These are phyloP conservation scores for Tetraodon nigroviridis DNA, from an alignment of 2,113 vertebrate species.

Conservation along the genomic window DNA sequence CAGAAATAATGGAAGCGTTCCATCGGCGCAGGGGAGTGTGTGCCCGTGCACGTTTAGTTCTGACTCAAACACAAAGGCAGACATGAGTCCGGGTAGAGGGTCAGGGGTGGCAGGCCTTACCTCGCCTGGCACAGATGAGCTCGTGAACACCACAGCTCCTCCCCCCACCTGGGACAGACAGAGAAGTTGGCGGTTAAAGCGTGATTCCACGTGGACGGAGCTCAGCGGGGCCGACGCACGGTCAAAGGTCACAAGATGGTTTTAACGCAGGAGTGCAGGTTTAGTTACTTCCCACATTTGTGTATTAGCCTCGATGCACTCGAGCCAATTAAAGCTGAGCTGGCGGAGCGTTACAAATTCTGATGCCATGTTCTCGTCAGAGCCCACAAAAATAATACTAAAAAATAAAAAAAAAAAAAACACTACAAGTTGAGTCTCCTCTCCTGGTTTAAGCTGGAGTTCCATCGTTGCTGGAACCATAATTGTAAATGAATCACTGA, in stretches of 20 bases:
- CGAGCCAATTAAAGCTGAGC: no score
- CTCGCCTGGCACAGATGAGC: conserved; percentile 94
- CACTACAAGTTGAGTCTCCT: no score
- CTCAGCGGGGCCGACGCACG: conserved; percentile 10
- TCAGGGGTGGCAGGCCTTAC: conserved; percentile 64
- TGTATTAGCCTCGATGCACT: no score
- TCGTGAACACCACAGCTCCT: conserved; percentile 94
- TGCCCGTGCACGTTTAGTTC: background rate
- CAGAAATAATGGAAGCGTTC: background rate
- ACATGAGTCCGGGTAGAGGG: background rate
- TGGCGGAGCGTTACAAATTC: no score
- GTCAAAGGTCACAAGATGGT: background rate
- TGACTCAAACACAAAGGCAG: conserved; percentile 2
- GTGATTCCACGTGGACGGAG: conserved; percentile 24
- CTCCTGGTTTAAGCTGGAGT: no score
- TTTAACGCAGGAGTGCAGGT: background rate
- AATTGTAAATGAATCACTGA: no score
- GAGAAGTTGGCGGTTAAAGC: conserved; percentile 23
- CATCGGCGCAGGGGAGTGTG: background rate
- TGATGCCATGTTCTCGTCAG: no score
- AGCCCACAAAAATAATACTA: no score
- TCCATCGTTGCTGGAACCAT: no score
- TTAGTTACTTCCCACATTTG: no score
- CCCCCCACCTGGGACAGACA: conserved; percentile 81
- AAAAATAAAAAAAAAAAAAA: no score